phyloP scores from a whole-genome alignment of 2,797 vertebrate species.

The Uromys caudimaculatus region DNA sequence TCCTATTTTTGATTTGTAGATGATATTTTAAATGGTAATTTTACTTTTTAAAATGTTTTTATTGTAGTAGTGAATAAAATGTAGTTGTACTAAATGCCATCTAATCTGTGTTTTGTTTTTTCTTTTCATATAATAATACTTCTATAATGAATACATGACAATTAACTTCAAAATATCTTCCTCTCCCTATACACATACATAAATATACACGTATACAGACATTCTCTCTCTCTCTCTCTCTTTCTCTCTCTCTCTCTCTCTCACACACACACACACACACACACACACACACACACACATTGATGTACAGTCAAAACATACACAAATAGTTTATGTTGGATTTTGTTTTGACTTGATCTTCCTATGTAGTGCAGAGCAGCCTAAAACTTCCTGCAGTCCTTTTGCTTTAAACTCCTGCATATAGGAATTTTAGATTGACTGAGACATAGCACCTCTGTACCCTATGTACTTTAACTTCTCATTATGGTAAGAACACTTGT shows the following conservation, averaged over 20 bases:
- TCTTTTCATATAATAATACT: not conserved
- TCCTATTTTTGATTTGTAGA: not conserved
- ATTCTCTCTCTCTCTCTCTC: too few species aligned
- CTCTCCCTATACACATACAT: not conserved
- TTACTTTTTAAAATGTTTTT: not conserved
- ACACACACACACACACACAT: not conserved
- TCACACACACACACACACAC: not conserved
- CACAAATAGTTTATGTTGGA: not conserved
- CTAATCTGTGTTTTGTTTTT: conserved; percentile 30
- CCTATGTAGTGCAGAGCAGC: not conserved
- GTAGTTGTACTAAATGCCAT: not conserved
- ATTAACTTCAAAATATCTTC: conserved; percentile 1
- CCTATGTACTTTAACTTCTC: not conserved
- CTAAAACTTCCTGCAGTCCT: not conserved
- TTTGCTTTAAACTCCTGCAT: not conserved
- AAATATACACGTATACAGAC: not conserved
- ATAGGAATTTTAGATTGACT: not conserved
- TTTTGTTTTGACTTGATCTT: not conserved
- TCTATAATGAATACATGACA: not conserved
- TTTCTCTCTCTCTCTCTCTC: too few species aligned
- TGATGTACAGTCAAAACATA: not conserved
- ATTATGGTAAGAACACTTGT: not conserved
- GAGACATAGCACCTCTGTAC: not conserved
- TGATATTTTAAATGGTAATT: not conserved
- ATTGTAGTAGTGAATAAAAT: conserved; percentile 4